Conservation (phyloP, 2,797 vertebrate genomes). For the Lycodopsis pacificus region DNA sequence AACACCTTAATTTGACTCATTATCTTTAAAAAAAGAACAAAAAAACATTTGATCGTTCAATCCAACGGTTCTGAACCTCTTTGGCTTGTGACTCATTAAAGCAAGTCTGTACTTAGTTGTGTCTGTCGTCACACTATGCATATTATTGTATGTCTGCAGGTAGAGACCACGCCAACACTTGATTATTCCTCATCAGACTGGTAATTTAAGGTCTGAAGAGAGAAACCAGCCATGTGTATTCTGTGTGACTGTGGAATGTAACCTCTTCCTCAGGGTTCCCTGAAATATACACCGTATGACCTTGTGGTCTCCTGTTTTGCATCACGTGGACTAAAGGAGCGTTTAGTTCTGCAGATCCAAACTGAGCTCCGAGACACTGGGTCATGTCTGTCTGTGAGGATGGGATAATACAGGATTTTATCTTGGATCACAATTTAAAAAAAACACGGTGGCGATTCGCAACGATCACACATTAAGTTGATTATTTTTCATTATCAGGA, state of each 20-base stretch:
- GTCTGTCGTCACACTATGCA: too few relatives aligned
- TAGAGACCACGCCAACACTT: background rate
- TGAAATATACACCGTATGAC: background rate
- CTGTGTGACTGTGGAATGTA: too few relatives aligned
- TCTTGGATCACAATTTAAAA: too few relatives aligned
- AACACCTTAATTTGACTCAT: background rate
- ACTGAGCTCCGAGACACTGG: background rate
- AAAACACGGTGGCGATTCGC: too few relatives aligned
- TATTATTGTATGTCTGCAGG: background rate
- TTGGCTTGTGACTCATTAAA: background rate
- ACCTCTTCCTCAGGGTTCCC: background rate
- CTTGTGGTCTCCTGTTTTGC: background rate
- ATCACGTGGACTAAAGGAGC: background rate
- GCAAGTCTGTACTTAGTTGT: background rate
- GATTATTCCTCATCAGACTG: background rate
- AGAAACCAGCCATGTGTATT: background rate
- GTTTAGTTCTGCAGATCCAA: background rate
- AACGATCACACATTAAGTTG: too few relatives aligned
- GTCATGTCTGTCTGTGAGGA: too few relatives aligned
- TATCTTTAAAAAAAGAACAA: too few relatives aligned
- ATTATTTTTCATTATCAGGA: too few relatives aligned
- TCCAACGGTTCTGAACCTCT: background rate
- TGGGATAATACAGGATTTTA: too few relatives aligned
- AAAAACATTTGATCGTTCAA: background rate
- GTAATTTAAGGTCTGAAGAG: background rate